A percentile compares a stretch with the other conserved stretches of the same genome.
phyloP scores from a whole-genome alignment of 2,888 invertebrate species.

The Netelia fuscicornis region DNA sequence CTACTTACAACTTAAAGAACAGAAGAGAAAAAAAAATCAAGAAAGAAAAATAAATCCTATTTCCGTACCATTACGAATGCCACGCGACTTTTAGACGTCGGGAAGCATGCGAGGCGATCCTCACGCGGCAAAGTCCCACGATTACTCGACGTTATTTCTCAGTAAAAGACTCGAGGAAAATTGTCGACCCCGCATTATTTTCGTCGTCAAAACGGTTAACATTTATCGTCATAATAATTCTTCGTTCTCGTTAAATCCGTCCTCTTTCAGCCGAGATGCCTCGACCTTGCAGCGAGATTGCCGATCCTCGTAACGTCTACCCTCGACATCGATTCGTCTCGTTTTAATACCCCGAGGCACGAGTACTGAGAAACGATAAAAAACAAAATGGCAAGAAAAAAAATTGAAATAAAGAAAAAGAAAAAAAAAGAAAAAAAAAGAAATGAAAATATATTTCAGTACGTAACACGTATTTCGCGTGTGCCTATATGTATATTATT shows the following conservation, averaged over 20 bases:
- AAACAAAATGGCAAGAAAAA: not conserved
- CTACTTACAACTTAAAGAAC: not conserved
- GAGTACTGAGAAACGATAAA: too few species aligned
- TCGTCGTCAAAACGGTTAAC: not conserved
- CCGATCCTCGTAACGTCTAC: too few species aligned
- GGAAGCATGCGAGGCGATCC: conserved; percentile 17
- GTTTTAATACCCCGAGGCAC: too few species aligned
- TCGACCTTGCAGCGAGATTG: too few species aligned
- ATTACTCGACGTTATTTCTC: conserved; percentile 22
- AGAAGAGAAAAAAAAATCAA: not conserved
- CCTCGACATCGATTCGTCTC: too few species aligned
- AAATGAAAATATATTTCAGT: too few species aligned
- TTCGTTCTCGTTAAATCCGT: not conserved
- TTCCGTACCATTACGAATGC: conserved; percentile 53
- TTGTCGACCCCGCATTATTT: not conserved
- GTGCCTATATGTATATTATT: not conserved
- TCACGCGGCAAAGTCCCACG: conserved; percentile 34
- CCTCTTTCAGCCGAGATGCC: too few species aligned
- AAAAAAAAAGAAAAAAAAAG: too few species aligned
- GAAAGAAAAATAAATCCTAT: conserved; percentile 28
- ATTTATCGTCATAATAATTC: conserved; percentile 3
- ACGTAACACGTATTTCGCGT: not conserved
- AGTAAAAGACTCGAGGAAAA: not conserved
- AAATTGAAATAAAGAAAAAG: not conserved
- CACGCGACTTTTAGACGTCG: conserved; percentile 40